phyloP scores from a whole-genome alignment of 2,113 vertebrate genomes.

The Dromaius novaehollandiae region DNA sequence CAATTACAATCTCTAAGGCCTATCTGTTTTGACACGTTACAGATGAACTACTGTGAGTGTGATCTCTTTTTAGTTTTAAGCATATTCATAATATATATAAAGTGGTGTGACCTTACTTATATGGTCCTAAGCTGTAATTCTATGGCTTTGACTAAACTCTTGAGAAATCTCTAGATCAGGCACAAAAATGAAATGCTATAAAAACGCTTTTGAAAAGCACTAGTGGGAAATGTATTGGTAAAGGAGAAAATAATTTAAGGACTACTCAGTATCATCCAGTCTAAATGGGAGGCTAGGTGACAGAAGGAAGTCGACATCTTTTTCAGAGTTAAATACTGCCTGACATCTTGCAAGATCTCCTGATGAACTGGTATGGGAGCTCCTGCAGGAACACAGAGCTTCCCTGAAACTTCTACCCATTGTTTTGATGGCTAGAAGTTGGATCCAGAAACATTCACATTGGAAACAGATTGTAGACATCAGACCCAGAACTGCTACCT shows the following conservation, averaged over 20 bases:
- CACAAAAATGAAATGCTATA: background rate
- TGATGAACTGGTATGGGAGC: background rate
- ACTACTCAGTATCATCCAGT: fast-evolving
- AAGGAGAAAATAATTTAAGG: background rate
- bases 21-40: background rate
- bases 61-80: background rate
- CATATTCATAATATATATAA: background rate
- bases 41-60: background rate
- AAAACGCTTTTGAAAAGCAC: background rate
- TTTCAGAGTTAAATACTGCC: background rate
- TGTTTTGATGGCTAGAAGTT: background rate
- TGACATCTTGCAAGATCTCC: background rate
- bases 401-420: background rate
- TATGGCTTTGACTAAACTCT: background rate
- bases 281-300: background rate
- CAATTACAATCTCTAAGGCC: background rate
- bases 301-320: background rate
- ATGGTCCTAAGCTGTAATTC: background rate
- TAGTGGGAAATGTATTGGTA: background rate
- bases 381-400: background rate
- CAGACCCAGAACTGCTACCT: background rate
- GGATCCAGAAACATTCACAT: background rate
- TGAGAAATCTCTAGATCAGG: background rate
- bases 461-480: background rate
- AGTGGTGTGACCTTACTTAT: background rate